These are phyloP conservation scores for Philantomba maxwellii DNA, from an alignment of 2,113 vertebrate genomes.

Conservation along the genomic window DNA sequence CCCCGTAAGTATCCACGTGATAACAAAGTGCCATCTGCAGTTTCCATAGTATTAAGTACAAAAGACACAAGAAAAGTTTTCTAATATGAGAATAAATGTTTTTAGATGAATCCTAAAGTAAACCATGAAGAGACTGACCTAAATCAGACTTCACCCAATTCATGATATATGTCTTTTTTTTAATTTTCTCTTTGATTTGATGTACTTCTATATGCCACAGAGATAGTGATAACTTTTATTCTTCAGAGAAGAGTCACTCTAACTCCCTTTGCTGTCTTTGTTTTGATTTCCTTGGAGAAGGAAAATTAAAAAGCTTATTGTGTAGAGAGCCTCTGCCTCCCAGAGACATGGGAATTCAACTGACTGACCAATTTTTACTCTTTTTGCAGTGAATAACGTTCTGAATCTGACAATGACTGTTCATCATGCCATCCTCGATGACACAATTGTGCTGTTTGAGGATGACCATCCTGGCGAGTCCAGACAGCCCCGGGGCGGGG, in stretches of 20 bases:
- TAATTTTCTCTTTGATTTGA: neutral
- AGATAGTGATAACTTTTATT: neutral
- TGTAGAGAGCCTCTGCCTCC: neutral
- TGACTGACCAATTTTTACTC: neutral
- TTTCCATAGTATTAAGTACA: neutral
- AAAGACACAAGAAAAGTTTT: neutral
- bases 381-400: neutral
- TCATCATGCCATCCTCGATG: neutral
- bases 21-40: neutral
- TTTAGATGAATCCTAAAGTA: neutral
- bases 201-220: neutral
- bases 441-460: too few species aligned
- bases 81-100: neutral
- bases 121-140: neutral
- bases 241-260: neutral
- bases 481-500: accelerated
- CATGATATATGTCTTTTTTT: neutral
- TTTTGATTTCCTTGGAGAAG: neutral
- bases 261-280: neutral
- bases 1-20: neutral
- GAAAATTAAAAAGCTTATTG: neutral
- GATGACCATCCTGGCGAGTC: accelerated
- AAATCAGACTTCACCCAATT: neutral
- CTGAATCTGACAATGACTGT: neutral
- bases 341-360: neutral